Base-by-base conservation (phyloP, 92 coral and sea anemone species). In the Bergia puertoricense region DNA sequence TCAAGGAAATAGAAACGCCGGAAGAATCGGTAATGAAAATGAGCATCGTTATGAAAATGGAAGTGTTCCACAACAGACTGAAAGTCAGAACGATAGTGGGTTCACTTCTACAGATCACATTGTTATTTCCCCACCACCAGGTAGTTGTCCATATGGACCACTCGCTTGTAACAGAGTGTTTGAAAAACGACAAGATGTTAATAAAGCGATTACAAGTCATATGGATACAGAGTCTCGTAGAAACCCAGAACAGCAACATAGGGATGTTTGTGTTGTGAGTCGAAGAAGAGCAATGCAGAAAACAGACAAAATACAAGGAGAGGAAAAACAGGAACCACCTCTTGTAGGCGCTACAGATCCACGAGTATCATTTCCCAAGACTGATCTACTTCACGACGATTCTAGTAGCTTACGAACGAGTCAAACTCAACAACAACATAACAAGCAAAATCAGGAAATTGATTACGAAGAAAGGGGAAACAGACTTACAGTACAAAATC, bases 31-130 rank as follows among this genome's bases (percentile, higher is more conserved):
- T 46, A 38, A 69, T 11, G 50, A 51, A 23, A 51, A 14, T 4
- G 62, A 20, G 43, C 6, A 22, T 43, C 43, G 10, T 10, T 44
- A 71, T 71, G 46, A 71, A 73, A 50, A 18, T 84, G 65, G 57
- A 22, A 56, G 40, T 18, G 76, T 42, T 14, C 67, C 68, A 69
- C 77, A 45, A 8, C 66, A 20, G 7, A 48, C 45, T 46, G 66
- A 3, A 69, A 45, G 9, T 50, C 87, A 71, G 18, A 84, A 84
- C 10, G 87, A 84, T 18, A 84, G 87, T 84, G 87, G 87, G 14
- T 84, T 71, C 75, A 84, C 87, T 45, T 84, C 87, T 45, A 48
- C 65, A 46, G 79, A 46, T 45, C 65, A 46, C n/a, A 30, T 67
- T 16, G 42, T 16, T n/a, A 46, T 46, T 48, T 30, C 77, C 22